Conservation (phyloP, 2,113 vertebrate genomes). For the Lucifuga dentata region DNA sequence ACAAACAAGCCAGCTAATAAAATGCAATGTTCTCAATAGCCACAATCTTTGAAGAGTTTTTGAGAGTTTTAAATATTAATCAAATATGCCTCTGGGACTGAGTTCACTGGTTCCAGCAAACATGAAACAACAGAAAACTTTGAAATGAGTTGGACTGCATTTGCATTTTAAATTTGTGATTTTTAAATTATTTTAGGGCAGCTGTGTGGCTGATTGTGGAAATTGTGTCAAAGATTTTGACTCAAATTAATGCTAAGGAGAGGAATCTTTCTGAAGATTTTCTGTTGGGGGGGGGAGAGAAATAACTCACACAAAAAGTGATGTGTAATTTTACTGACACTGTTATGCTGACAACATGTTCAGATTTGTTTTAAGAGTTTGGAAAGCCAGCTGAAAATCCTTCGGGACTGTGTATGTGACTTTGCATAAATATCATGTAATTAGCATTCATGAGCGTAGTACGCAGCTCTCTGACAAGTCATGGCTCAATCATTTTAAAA, state of each 20-base stretch:
- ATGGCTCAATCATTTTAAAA: slow-evolving; percentile 73
- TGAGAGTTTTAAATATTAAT: slow-evolving; percentile 52
- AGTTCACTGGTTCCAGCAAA: slow-evolving; percentile 54
- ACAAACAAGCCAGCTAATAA: too few relatives aligned
- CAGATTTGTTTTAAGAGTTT: slow-evolving; percentile 70
- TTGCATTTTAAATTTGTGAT: slow-evolving; percentile 68
- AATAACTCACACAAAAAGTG: slow-evolving; percentile 42
- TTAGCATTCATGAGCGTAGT: slow-evolving; percentile 72
- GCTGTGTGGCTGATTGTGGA: slow-evolving; percentile 63
- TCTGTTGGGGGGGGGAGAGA: not conserved
- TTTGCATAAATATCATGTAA: slow-evolving; percentile 56
- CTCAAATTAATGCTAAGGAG: slow-evolving; percentile 7
- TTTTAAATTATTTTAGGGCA: slow-evolving; percentile 68
- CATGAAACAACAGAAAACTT: slow-evolving; percentile 53
- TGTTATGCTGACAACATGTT: slow-evolving; percentile 71
- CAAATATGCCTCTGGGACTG: slow-evolving; percentile 51
- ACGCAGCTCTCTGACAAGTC: slow-evolving; percentile 65
- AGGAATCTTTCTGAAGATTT: too few relatives aligned
- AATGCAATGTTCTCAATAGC: too few relatives aligned
- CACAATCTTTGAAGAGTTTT: slow-evolving; percentile 11
- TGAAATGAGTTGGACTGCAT: slow-evolving; percentile 38
- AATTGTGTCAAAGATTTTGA: slow-evolving; percentile 60
- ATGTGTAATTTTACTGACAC: slow-evolving; percentile 71
- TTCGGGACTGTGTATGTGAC: slow-evolving; percentile 63
- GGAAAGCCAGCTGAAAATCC: slow-evolving; percentile 59